Evolutionary conservation across 2,888 invertebrate species (phyloP).

Genomic region (Coleophora flavipennella): DNA sequence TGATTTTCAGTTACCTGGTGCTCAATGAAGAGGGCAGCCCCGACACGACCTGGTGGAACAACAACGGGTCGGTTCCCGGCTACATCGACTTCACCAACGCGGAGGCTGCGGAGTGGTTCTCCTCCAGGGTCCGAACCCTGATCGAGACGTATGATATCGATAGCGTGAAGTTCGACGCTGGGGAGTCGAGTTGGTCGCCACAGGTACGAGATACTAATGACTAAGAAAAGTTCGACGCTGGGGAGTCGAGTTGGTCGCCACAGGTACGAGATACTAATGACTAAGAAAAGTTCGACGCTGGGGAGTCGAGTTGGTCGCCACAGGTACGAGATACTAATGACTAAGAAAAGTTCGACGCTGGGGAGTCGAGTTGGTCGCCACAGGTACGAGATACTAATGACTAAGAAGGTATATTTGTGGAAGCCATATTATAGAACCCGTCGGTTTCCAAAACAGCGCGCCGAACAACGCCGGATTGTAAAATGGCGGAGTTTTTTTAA

Average conservation of each 20-base stretch:
- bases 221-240: slow-evolving; percentile 92
- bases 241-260: slow-evolving; percentile 77
- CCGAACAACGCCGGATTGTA: too few species aligned
- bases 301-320: slow-evolving; percentile 77
- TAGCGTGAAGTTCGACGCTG: slow-evolving; percentile 87
- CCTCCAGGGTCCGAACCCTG: slow-evolving; percentile 61
- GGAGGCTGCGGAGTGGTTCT: slow-evolving; percentile 76
- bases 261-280: slow-evolving; percentile 29
- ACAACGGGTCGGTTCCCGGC: slow-evolving; percentile 65
- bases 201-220: slow-evolving; percentile 62
- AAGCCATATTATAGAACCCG: too few species aligned
- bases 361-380: slow-evolving; percentile 77
- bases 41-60: slow-evolving; percentile 68
- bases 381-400: slow-evolving; percentile 29
- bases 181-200: slow-evolving; percentile 80
- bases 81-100: slow-evolving; percentile 83
- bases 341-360: slow-evolving; percentile 92
- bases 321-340: slow-evolving; percentile 29
- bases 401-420: too few species aligned
- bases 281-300: slow-evolving; percentile 92
- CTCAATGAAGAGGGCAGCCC: slow-evolving; percentile 63
- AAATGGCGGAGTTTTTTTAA: too few species aligned
- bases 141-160: slow-evolving; percentile 77
- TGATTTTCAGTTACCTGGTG: slow-evolving; percentile 55
- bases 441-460: too few species aligned